Conservation (phyloP, 2,113 vertebrate genomes). For the Polyodon spathula region DNA sequence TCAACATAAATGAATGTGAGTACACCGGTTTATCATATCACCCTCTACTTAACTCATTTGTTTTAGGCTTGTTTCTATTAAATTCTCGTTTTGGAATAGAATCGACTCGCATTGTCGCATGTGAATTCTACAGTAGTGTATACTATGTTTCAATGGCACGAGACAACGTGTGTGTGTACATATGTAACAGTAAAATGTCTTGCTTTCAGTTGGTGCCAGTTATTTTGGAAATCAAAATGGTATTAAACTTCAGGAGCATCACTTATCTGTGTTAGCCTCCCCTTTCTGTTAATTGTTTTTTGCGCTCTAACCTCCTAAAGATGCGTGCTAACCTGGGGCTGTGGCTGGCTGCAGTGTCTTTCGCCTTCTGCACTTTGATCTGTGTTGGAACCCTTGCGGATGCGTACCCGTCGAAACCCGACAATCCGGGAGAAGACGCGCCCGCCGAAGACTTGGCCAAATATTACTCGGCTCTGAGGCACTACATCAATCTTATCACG, state of each 20-base stretch:
- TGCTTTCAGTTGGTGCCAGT: no score
- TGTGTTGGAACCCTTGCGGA: constrained; percentile 72
- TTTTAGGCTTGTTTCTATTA: no score
- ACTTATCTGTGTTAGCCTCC: neutral
- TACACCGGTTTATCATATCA: neutral
- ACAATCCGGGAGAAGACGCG: constrained; percentile 87
- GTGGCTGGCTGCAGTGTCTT: constrained; percentile 58
- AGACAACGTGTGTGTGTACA: no score
- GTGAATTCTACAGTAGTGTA: no score
- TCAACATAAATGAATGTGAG: constrained; percentile 10
- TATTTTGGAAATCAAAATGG: no score
- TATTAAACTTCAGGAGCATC: no score
- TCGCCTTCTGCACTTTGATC: constrained; percentile 62
- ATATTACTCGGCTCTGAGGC: constrained; percentile 92
- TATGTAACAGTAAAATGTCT: no score
- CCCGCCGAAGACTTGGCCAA: constrained; percentile 90
- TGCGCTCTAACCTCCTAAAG: constrained; percentile 30
- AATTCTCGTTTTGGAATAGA: no score
- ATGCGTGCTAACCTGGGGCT: constrained; percentile 59
- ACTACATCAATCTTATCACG: constrained; percentile 98
- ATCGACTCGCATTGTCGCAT: no score
- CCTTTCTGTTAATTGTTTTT: neutral
- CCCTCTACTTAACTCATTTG: no score
- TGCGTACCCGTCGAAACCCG: constrained; percentile 88
- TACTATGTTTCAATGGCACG: no score